Evolutionary conservation across 2,888 invertebrate genomes (phyloP).

Genomic region (Stenichneumon culpator): DNA sequence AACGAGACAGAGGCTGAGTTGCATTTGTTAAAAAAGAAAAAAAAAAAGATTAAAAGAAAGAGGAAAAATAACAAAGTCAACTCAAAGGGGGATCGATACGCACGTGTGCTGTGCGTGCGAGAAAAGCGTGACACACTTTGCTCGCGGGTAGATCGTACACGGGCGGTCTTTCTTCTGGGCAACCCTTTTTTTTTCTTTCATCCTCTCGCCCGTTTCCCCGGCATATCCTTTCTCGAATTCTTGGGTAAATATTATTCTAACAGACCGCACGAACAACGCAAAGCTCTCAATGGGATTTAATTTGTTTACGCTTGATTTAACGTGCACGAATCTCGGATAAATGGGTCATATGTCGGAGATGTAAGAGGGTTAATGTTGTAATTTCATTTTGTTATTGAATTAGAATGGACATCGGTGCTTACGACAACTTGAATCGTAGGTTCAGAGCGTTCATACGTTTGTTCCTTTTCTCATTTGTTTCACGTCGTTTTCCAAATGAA

Average conservation of each 20-base stretch:
- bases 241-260: conserved; percentile 10
- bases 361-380: background rate
- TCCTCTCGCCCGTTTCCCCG: conserved; percentile 4
- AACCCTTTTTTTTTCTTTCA: conserved; percentile 47
- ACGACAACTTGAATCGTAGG: background rate
- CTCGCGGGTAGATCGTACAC: conserved; percentile 20
- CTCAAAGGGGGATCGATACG: conserved; percentile 47
- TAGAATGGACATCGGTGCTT: background rate
- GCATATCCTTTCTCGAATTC: conserved; percentile 7
- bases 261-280: background rate
- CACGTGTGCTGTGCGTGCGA: conserved; percentile 51
- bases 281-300: background rate
- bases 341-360: background rate
- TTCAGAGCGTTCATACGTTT: too few relatives aligned
- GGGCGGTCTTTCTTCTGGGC: conserved; percentile 28
- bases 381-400: background rate
- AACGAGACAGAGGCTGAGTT: conserved; percentile 68
- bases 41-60: conserved; percentile 31
- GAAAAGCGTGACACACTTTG: conserved; percentile 67
- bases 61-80: conserved; percentile 41
- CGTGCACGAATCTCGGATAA: background rate
- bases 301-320: conserved; percentile 5
- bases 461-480: background rate
- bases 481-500: background rate
- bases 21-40: conserved; percentile 61